Evolutionary conservation across 2,797 vertebrate species (phyloP), one percentile per base, ranked within the genome.

Genomic region (Sebastes ruberrimus): DNA sequence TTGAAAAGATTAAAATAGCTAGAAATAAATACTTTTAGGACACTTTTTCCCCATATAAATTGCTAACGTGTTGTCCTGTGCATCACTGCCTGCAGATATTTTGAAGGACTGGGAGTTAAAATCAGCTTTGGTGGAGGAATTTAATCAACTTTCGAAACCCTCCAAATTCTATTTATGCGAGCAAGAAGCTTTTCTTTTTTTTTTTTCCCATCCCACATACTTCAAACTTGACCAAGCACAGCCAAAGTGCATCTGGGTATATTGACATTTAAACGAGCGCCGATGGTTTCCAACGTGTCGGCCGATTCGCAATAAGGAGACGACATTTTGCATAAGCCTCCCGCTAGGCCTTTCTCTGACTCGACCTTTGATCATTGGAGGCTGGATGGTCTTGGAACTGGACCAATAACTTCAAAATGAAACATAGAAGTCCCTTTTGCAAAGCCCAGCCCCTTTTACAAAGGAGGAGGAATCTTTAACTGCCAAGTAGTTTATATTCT

Each of bases 281-380:
- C 42, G 27, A 88, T 87, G 88, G 88, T 87, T 89, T 92, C 89
- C 87, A 91, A 91, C 84, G 73, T 60, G 88, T 84, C 83, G 80
- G 76, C 78, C 72, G 74, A 72, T 84, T 93, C 18, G 91, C 91
- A 93, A 94, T 92, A 91, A 94, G 91, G 80, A 89, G 88, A 92
- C 84, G 92, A 88, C 88, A 90, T 95, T 94, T 94, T 93, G 92
- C 93, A 91, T 93, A 88, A 93, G 90, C 93, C 94, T 95, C 95
- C 94, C 55, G 91, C 94, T 68, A 90, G 91, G 92, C 91, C 88
- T 93, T 95, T 93, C 93, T 94, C 88, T 88, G 85, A 88, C 86
- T 88, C 91, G 74, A 94, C 93, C 95, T 96, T 96, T 96, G 95
- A 96, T 96, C 95, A 93, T 75, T 94, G 93, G 88, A 95, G 93